Conservation (phyloP, 2,113 vertebrate genomes). For the Menidia beryllina region DNA sequence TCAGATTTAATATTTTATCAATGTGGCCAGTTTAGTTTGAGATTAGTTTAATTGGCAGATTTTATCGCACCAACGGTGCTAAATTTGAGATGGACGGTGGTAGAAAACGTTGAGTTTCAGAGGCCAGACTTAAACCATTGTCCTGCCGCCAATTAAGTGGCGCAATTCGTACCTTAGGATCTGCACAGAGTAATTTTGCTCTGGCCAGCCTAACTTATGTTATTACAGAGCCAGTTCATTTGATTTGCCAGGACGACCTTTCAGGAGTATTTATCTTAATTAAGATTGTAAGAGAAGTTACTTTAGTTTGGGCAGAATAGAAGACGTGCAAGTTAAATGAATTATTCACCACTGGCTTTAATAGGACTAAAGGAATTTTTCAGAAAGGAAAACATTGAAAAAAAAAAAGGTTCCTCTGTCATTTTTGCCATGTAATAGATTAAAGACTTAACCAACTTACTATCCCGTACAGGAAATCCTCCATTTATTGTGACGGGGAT, state of each 20-base stretch:
- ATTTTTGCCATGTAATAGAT: not conserved
- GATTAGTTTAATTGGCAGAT: not conserved
- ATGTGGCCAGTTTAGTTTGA: not conserved
- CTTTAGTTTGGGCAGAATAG: not conserved
- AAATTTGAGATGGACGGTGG: not conserved
- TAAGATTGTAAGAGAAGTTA: not conserved
- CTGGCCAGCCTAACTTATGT: no score
- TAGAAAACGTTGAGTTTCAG: not conserved
- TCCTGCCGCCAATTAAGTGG: no score
- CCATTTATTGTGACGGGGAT: slow-evolving; percentile 40
- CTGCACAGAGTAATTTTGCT: no score
- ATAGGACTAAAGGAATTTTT: not conserved
- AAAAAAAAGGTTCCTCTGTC: not conserved
- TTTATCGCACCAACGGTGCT: not conserved
- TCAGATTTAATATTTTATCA: no score
- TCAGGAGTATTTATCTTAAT: no score
- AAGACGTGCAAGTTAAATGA: not conserved
- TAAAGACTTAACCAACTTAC: no score
- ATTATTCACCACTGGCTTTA: not conserved
- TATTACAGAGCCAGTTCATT: no score
- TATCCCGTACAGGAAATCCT: no score
- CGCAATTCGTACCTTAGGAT: no score
- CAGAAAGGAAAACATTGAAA: not conserved
- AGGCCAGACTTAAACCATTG: not conserved
- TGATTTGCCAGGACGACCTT: no score